Evolutionary conservation across 2,113 vertebrate genomes (phyloP), one percentile per base, ranked within the genome.

Genomic region (Scomber japonicus): DNA sequence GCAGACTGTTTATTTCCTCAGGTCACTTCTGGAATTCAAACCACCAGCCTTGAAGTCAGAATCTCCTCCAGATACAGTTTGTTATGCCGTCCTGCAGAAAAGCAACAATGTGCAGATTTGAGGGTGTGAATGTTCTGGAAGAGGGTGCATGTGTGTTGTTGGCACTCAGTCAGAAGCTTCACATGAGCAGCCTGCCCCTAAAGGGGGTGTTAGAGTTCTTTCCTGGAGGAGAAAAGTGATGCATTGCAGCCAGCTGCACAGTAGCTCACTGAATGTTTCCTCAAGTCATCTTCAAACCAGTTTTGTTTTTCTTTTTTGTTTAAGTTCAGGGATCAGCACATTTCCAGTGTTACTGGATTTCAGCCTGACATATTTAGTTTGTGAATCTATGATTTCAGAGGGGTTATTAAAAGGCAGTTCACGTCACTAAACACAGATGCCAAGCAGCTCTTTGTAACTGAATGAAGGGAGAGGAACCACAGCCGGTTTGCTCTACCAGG

Each of bases 401-500:
- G 11, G 11, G 55, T 74, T 49, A 66, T 78, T 75, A 53, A 31
- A 4, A 68, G 63, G 30, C 40, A 53, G 63, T 46, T 73, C 80
- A 19, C 45, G 2, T 67, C 53, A 53, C 76, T 71, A 57, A 73
- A 73, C 61, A 79, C 65, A 83, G 80, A 80, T 0, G 24, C 60
- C 50, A 5, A 73, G 64, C 14, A 11, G 70, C 55, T 71, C 71
- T 77, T 71, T 81, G 74, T 71, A n/a, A 50, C 27, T 54, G 48
- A 76, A 72, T 61, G 53, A 76, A 71, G 73, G 75, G 54, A 12
- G 45, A 63, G 65, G 49, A 75, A 69, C 64, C 44, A 40, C 15
- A 80, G 60, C 55, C 40, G 19, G 56, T 64, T 71, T 71, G 44
- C 69, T 80, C 55, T 59, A 53, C 60, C 84, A 83, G 72, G 72